Base-by-base conservation (phyloP, 2,797 vertebrate species). In the Lacerta agilis region DNA sequence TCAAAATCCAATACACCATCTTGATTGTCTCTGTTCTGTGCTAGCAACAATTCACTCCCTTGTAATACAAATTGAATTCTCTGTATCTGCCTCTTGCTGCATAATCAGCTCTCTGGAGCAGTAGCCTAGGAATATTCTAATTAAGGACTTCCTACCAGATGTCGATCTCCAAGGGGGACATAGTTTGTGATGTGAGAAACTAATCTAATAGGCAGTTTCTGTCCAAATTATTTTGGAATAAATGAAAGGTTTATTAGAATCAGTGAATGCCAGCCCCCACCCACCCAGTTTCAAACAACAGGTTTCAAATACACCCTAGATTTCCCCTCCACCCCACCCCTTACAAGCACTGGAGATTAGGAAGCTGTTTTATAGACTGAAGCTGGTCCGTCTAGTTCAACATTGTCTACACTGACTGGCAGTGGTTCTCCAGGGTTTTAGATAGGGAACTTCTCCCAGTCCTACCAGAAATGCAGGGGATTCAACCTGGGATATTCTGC, bases 41-140 rank as follows among this genome's bases (percentile, higher is more conserved):
- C 72, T 67, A 85, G 88, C 67, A 89, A 88, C 81, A 88, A 87
- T 75, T 93, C 83, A 76, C 75, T 95, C 93, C 82, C 58, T 83
- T 93, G 87, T 90, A 93, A 41, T 77, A 90, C 88, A 94, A 89
- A 82, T 79, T 79, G 87, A 92, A 77, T 92, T 93, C 58, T 89
- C 79, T 0, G 11, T 82, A 88, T 96, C 94, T 92, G 86, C 89
- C 92, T 88, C 77, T 83, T 87, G 92, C 82, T 94, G 64, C 79
- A 94, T 96, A 95, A 92, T 87, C 88, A 95, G 87, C 87, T 94
- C 94, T 36, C 91, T 88, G 92, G 93, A 96, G 85, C 81, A 93
- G 81, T 58, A 92, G 87, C 94, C 76, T 67, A 96, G 94, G 97
- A 97, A 97, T 97, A 96, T 96, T 96, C 93, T 96, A 97, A 97